Base-by-base conservation (phyloP, 2,113 vertebrate genomes). In the Peucedramus taeniatus region DNA sequence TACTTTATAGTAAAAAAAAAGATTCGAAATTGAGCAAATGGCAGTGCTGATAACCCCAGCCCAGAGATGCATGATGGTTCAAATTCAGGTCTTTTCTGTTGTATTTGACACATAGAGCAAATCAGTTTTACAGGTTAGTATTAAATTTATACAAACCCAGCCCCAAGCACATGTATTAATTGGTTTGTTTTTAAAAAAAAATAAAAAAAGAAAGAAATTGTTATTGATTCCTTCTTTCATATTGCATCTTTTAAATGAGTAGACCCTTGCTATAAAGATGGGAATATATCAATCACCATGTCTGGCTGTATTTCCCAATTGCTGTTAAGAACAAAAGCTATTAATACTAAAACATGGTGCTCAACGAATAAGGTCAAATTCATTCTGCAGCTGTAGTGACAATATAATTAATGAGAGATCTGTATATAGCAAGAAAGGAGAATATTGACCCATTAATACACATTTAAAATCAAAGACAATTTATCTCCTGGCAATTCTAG, bases 381-480 rank as follows among this genome's bases (percentile, higher is more conserved):
- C 81, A 87, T 96, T 96, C 84, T 83, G 75, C 66, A 83, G 71
- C 84, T 83, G 0, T 65, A 80, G 83, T 65, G 78, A 91, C 70
- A 83, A 66, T 90, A 57, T 91, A 94, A 96, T 97, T 94, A 95
- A 97, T 96, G 91, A 83, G 74, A 87, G 75, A 74, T 95, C 87
- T 93, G 82, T 91, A 28, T 88, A 87, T 83, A 74, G 87, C 59
- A 90, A 91, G 84, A 94, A 95, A 84, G 70, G 78, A 89, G 90
- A 91, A 69, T 93, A 95, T 93, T 93, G 89, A 92, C 84, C 84
- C 75, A 83, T 94, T 96, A 95, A 91, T 90, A 90, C 88, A 80
- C 50, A 85, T 90, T 83, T 96, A 90, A 97, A 95, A 95, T 95
- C 93, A 90, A 94, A 96, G 84, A 59, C 75, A 84, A 66, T 94